Base-by-base conservation (phyloP, 1,140 invertebrate species). In the Cydia fagiglandana region DNA sequence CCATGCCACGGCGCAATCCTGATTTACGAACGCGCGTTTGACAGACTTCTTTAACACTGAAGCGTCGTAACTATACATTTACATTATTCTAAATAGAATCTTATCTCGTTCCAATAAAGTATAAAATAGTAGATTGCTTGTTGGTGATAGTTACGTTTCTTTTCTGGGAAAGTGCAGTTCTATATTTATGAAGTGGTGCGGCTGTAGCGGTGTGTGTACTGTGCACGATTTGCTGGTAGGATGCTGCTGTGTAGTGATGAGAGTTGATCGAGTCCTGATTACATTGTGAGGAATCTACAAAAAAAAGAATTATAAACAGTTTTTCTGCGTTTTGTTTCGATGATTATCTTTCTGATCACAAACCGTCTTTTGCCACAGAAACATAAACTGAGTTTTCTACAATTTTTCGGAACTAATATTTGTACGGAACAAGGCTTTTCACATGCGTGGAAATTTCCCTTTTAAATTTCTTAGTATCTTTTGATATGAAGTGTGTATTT, bases 21-120 rank as follows among this genome's bases (percentile, higher is more conserved):
- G 66, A 70, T 70, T 70, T 70, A 70, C 66, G 30, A 38, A 70
- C 66, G 2, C 30, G 13, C 30, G 66, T 70, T 70, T 70, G 66
- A 70, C 66, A 70, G 66, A 20, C 17, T 9, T 9, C n/a, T 61
- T 61, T 10, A 61, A 20, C 13, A 20, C 4, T 9, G 17, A 61
- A 61, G 17, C n/a, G 53, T 20, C 17, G 9, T 61, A 61, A 61
- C 53, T 61, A 5, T 17, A 10, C n/a, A 61, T 61, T 61, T 61
- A 20, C 15, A 61, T 3, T 3, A 61, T 20, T 61, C 0, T 5
- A 53, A 53, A 15, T 61, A 24, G n/a, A 20, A 10, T 20, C 53
- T 61, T 61, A 20, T 9, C 17, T 2, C 53, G 53, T 20, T 20
- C 0, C 6, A 61, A 17, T 61, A 17, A 20, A 20, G 17, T 61